Evolutionary conservation across 2,888 invertebrate genomes (phyloP).

Genomic region (Eremobia ochroleuca): DNA sequence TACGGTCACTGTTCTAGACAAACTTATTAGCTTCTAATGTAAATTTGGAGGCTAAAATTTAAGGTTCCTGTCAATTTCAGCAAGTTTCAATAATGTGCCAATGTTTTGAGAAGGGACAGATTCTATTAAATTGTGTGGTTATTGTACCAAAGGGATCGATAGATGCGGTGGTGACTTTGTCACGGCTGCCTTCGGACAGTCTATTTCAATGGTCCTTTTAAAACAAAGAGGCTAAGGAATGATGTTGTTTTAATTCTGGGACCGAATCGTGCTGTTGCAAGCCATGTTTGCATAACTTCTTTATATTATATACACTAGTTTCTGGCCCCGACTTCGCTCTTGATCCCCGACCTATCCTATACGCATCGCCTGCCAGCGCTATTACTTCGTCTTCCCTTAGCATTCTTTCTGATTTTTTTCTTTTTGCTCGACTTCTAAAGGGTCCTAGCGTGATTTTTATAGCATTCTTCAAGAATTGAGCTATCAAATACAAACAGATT

Average conservation of each 20-base stretch:
- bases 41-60: conserved; percentile 42
- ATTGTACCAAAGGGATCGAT: conserved; percentile 31
- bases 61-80: conserved; percentile 50
- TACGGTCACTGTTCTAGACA: conserved; percentile 23
- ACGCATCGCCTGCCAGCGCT: no score
- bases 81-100: conserved; percentile 58
- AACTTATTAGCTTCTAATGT: conserved; percentile 48
- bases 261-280: not conserved
- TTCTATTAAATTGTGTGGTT: conserved; percentile 48
- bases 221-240: conserved; percentile 18
- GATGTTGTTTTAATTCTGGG: conserved; percentile 25
- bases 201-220: conserved; percentile 18
- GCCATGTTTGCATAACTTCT: not conserved
- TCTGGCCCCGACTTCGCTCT: no score
- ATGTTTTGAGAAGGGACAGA: conserved; percentile 57
- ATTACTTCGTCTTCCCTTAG: no score
- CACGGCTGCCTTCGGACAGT: conserved; percentile 8
- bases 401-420: no score
- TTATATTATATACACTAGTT: no score
- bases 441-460: no score
- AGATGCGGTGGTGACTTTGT: conserved; percentile 5
- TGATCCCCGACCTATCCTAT: no score
- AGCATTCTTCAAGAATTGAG: no score
- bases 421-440: no score
- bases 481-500: no score